Base-by-base conservation (phyloP, 2,797 vertebrate genomes). In the Nasua narica region DNA sequence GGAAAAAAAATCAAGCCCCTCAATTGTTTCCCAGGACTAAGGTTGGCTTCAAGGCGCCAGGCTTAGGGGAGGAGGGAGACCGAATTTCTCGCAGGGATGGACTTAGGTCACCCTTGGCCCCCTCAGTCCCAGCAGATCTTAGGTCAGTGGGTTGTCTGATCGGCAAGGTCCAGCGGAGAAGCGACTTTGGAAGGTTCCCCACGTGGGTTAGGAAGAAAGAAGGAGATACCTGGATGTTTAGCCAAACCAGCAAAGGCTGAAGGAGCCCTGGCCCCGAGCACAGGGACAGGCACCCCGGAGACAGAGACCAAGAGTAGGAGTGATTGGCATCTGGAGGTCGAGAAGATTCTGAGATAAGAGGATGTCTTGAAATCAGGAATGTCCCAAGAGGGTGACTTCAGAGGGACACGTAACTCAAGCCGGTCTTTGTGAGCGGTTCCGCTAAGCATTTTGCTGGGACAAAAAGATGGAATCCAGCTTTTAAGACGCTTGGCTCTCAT, bases 261-360 rank as follows among this genome's bases (percentile, higher is more conserved):
- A 32, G 32, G 43, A 83, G 5, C 19, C n/a, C 46, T 25, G 67
- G 25, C 60, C 29, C 78, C 43, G 50, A 52, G 21, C 14, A 23
- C 13, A 10, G 21, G 12, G 62, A 0, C 78, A 35, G 23, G 56
- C n/a, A 84, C n/a, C 32, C 35, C 35, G 79, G 37, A 25, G 40
- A 84, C 0, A 60, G 70, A 69, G 16, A 32, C 88, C 29, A 21
- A 11, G 58, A 48, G 25, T n/a, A 69, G 25, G 25, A 93, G 14
- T 56, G 10, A 37, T n/a, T 93, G 62, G 56, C 62, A 90, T 94
- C n/a, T 19, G 7, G 21, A 43, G 25, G 14, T 15, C 84, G 48
- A 96, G 87, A 91, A 90, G 83, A 76, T 92, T 88, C 90, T 91
- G 91, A 89, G 93, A 93, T 83, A 96, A 96, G 87, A 84, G 93